Conservation (phyloP, 1,140 invertebrate species). For the Lepidurus arcticus region DNA sequence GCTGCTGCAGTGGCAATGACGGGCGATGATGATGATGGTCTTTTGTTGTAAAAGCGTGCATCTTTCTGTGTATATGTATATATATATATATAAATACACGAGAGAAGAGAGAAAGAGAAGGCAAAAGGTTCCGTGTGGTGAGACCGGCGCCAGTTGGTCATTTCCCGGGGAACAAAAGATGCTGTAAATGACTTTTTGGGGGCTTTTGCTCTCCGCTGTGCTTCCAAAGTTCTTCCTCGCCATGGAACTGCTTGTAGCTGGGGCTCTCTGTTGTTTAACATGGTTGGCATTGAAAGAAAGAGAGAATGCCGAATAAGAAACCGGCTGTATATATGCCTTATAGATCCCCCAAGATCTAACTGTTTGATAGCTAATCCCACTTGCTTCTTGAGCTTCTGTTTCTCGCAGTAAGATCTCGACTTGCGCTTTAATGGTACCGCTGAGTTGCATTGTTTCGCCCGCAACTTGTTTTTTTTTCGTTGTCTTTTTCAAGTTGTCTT, state of each 20-base stretch:
- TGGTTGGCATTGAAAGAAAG: not conserved
- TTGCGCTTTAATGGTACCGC: conserved; percentile 8
- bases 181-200: conserved; percentile 19
- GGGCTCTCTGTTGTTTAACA: not conserved
- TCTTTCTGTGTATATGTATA: not conserved
- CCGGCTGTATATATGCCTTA: not conserved
- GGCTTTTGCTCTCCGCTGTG: conserved; percentile 13
- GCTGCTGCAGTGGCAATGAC: not conserved
- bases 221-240: not conserved
- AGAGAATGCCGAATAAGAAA: not conserved
- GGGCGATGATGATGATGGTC: conserved; percentile 15
- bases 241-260: not conserved
- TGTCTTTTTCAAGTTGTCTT: not conserved
- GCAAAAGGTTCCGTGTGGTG: not conserved
- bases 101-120: not conserved
- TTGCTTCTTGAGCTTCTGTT: conserved; percentile 15
- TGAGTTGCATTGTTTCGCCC: not conserved
- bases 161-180: conserved; percentile 19
- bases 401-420: conserved; percentile 9
- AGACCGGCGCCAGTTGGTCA: conserved; percentile 20
- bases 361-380: conserved; percentile 8
- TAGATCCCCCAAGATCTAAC: not conserved
- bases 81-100: not conserved
- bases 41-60: conserved; percentile 16
- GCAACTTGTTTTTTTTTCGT: not conserved